phyloP scores from a whole-genome alignment of 2,888 invertebrate species.

The Drosophila mayaguana region DNA sequence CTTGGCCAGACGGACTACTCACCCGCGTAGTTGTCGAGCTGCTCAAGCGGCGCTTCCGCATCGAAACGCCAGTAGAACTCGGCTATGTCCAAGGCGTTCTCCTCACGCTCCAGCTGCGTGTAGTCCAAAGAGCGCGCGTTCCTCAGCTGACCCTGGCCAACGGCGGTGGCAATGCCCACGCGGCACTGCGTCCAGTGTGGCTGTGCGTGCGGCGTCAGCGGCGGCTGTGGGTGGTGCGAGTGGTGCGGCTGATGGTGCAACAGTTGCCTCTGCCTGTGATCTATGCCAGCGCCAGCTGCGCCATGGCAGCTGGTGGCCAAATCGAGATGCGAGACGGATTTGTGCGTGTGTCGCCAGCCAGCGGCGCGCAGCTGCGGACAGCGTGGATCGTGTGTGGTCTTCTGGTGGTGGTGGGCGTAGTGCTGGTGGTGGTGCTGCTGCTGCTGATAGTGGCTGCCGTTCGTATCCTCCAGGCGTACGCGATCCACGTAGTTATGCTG shows the following conservation, averaged over 20 bases:
- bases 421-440: conserved; percentile 23
- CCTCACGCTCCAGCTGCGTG: conserved; percentile 79
- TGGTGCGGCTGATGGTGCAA: conserved; percentile 44
- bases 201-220: conserved; percentile 62
- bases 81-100: conserved; percentile 82
- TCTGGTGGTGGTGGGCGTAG: conserved; percentile 30
- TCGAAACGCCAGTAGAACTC: conserved; percentile 84
- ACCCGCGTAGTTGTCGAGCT: conserved; percentile 63
- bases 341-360: conserved; percentile 85
- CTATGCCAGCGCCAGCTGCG: conserved; percentile 79
- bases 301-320: conserved; percentile 85
- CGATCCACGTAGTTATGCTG: conserved; percentile 85
- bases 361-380: conserved; percentile 81
- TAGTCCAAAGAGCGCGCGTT: conserved; percentile 84
- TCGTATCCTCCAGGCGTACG: conserved; percentile 83
- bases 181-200: conserved; percentile 80
- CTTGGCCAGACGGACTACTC: conserved; percentile 31
- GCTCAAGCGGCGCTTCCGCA: conserved; percentile 77
- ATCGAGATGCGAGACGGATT: conserved; percentile 86
- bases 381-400: conserved; percentile 63
- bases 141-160: conserved; percentile 74
- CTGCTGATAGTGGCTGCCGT: conserved; percentile 50
- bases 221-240: conserved; percentile 39
- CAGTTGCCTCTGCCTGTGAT: conserved; percentile 57
- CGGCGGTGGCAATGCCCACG: conserved; percentile 43